These are phyloP conservation scores for Pararge aegeria DNA, from an alignment of 1,140 invertebrate species.

Conservation along the genomic window DNA sequence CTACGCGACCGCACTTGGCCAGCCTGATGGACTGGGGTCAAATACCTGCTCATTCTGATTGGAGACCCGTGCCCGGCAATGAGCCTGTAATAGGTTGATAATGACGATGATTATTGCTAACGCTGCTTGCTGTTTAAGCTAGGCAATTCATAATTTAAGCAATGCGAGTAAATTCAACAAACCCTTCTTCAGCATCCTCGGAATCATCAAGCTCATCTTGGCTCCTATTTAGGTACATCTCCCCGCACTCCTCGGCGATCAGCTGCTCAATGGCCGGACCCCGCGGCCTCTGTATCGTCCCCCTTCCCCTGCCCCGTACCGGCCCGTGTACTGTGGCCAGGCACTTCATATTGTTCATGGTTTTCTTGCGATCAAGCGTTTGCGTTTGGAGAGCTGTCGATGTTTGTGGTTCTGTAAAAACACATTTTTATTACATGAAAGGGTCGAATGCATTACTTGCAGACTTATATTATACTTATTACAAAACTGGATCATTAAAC, in stretches of 20 bases:
- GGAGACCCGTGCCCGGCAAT: too few relatives aligned
- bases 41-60: too few relatives aligned
- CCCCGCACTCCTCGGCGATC: slow-evolving; percentile 70
- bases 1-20: too few relatives aligned
- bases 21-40: too few relatives aligned
- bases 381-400: slow-evolving; percentile 67
- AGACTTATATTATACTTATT: background rate
- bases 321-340: slow-evolving; percentile 64
- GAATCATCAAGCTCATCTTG: slow-evolving; percentile 67
- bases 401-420: slow-evolving; percentile 59
- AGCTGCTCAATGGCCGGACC: slow-evolving; percentile 65
- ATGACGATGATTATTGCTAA: too few relatives aligned
- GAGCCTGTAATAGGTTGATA: too few relatives aligned
- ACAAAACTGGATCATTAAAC: too few relatives aligned
- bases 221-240: slow-evolving; percentile 53
- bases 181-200: slow-evolving; percentile 70
- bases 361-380: slow-evolving; percentile 63
- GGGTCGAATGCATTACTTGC: too few relatives aligned
- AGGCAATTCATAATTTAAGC: too few relatives aligned
- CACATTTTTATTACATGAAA: background rate
- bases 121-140: too few relatives aligned
- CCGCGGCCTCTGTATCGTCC: slow-evolving; percentile 54
- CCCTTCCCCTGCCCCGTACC: slow-evolving; percentile 43
- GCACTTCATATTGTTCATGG: slow-evolving; percentile 47
- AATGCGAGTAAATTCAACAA: slow-evolving; percentile 30